Evolutionary conservation across 37 sponge, comb jelly and placozoan genomes (phyloP), one percentile per base, ranked within the genome.

Genomic region (Spongia lamella): DNA sequence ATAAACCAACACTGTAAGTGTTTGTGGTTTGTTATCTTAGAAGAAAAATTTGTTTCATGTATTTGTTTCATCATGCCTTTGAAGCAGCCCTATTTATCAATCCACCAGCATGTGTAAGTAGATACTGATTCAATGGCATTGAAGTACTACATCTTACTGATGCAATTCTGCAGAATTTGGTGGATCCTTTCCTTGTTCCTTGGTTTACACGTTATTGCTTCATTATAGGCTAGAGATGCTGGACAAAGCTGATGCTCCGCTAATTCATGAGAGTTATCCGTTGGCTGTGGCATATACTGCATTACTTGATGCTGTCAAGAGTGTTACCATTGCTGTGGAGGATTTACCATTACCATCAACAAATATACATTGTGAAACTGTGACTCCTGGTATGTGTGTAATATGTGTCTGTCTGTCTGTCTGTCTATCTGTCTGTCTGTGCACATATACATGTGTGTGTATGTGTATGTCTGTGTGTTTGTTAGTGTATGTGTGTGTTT

Each of bases 231-330:
- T 95, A 21, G 84, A 84, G 43, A 88, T 88, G 84, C 66, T 95
- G 66, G 96, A 95, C 54, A 95, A 88, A 71, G 30, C 43, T 13
- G 96, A 95, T 37, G 73, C 87, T 0, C 89, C 92, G 0, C 40
- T 66, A 62, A n/a, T 79, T 7, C 56, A 62, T 0, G 92, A 94
- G 25, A 86, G 89, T n/a, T 91, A 91, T 56, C 70, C 89, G 3
- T 83, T 95, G 29, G 85, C 85, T 16, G 82, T 94, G 0, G 83
- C 88, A 32, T 69, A 86, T 60, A 80, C 76, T 50, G 81, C 84
- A 21, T 80, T 94, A 30, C 53, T 90, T 30, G 83, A 89, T 43
- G 70, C 84, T 27, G 65, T 87, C 38, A 81, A 77, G 58, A 90
- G 88, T 68, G 69, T 94, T 20, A 56, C 82, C 11, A 26, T 22